phyloP scores from a whole-genome alignment of 2,888 invertebrate genomes.

The Oegoconia quadripuncta region DNA sequence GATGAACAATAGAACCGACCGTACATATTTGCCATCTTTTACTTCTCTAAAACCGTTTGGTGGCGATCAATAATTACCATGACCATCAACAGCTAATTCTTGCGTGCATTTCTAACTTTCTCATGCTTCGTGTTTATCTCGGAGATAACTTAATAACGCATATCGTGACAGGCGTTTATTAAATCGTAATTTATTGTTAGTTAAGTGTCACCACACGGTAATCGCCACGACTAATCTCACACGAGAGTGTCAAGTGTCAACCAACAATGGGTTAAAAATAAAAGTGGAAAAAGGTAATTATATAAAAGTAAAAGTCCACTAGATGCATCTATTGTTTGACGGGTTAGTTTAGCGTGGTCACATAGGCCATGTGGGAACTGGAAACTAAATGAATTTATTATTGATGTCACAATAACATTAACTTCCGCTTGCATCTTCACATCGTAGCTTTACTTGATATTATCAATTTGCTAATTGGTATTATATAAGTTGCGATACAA shows the following conservation, averaged over 20 bases:
- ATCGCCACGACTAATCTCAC: background rate
- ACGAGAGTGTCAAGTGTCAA: conserved; percentile 15
- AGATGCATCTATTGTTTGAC: conserved; percentile 18
- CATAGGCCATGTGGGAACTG: background rate
- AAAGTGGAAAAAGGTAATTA: conserved; percentile 38
- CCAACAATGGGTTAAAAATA: conserved; percentile 23
- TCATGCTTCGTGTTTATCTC: too few species aligned
- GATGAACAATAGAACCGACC: too few species aligned
- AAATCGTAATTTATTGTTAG: background rate
- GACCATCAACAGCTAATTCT: too few species aligned
- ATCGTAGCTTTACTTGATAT: too few species aligned
- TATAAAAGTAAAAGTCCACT: conserved; percentile 46
- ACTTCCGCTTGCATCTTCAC: too few species aligned
- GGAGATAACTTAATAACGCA: background rate
- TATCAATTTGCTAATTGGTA: too few species aligned
- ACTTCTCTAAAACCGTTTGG: too few species aligned
- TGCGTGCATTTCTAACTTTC: too few species aligned
- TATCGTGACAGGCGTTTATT: background rate
- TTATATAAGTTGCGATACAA: too few species aligned
- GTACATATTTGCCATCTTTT: too few species aligned
- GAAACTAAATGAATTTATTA: background rate
- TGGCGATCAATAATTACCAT: too few species aligned
- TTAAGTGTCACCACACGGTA: background rate
- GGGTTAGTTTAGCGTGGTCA: background rate
- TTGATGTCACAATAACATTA: background rate